Evolutionary conservation across 1,140 invertebrate species (phyloP).

Genomic region (Gryllus bimaculatus): DNA sequence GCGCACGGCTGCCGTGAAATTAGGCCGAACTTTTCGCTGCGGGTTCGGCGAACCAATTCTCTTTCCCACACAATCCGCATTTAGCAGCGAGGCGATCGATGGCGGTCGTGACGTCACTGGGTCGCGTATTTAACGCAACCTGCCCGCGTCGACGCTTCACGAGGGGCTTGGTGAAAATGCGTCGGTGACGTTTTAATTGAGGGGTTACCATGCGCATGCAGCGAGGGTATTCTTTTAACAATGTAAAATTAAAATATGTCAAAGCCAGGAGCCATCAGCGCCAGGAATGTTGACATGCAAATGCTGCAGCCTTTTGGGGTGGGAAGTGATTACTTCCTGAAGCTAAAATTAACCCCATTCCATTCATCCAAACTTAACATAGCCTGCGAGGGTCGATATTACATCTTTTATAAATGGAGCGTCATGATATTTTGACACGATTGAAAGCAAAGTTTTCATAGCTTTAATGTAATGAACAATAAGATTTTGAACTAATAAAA

Average conservation of each 20-base stretch:
- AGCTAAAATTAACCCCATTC: neutral
- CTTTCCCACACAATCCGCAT: neutral
- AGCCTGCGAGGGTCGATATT: neutral
- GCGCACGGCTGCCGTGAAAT: neutral
- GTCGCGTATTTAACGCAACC: too few species aligned
- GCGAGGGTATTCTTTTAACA: neutral
- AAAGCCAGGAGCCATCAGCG: neutral
- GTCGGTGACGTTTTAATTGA: too few species aligned
- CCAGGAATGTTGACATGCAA: neutral
- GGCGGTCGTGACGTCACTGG: neutral
- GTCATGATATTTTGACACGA: too few species aligned
- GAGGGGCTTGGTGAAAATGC: too few species aligned
- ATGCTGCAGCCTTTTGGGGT: neutral
- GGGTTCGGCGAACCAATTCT: neutral
- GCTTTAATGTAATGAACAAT: too few species aligned
- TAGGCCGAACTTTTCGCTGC: neutral
- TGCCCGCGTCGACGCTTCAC: too few species aligned
- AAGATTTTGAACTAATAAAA: too few species aligned
- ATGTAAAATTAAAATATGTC: constrained; percentile 3
- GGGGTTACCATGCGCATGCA: too few species aligned
- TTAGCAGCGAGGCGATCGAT: neutral
- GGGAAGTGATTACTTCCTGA: neutral
- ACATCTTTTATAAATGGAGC: too few species aligned
- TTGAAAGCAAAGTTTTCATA: too few species aligned
- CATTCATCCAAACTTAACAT: neutral